Base-by-base conservation (phyloP, 2,113 vertebrate genomes). In the Bombycilla garrulus region DNA sequence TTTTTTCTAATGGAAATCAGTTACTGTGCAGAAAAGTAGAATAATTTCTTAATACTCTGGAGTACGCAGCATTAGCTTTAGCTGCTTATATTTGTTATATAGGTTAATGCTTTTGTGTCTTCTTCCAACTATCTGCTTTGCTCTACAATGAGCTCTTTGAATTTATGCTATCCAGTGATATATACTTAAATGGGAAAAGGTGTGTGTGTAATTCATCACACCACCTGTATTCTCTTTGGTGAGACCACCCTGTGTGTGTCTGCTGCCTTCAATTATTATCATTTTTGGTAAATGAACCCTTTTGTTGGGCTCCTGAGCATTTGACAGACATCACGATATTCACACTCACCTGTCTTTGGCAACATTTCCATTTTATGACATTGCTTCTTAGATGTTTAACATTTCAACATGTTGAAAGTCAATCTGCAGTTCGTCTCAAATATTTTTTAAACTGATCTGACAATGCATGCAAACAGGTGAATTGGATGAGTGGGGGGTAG, bases 61-160 rank as follows among this genome's bases (percentile, higher is more conserved):
- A 66, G 81, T 65, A 80, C 80, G 86, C 87, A 58, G 57, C 2
- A 21, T 79, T 91, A 23, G 45, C 26, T 95, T 90, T 80, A 94
- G 74, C 87, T 78, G 66, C 57, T 94, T 91, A 44, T 79, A 17
- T 71, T 65, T 72, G n/a, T 87, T 84, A 33, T 91, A 35, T 24
- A 36, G 66, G 51, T 90, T 93, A 89, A 96, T 86, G 42, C 81
- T 61, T 82, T 88, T 92, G 65, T 87, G 71, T 88, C 11, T 16
- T 82, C 44, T 67, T 78, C 22, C 48, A 53, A 5, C 36, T 58
- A 22, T 83, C 54, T 51, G 54, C 40, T 85, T 81, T 90, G 38
- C 42, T 69, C 54, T 85, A 29, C 38, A 70, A 5, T 20, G 56
- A 64, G 36, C 44, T 71, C 36, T 86, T 83, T 48, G 40, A 71